A percentile compares a stretch with the other conserved stretches of the same genome.
These are phyloP conservation scores for Asteroscopus sphinx DNA, from an alignment of 2,888 invertebrate species.

Conservation along the genomic window DNA sequence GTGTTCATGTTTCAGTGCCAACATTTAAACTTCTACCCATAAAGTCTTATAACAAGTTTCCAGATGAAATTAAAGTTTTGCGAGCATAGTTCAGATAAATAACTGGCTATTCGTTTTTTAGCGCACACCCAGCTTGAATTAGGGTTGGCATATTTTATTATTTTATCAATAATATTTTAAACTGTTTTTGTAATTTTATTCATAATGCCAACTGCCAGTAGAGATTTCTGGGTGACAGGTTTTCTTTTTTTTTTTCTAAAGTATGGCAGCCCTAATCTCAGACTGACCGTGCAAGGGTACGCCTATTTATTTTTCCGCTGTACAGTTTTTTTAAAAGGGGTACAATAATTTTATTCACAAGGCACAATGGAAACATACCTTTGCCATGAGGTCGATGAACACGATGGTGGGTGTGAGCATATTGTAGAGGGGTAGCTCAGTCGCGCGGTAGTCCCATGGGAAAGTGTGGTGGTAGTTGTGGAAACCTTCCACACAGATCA, in stretches of 20 bases:
- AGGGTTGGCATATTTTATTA: constrained; percentile 7
- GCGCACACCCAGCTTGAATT: constrained; percentile 31
- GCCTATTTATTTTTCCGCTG: constrained; percentile 38
- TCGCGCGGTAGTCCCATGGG: constrained; percentile 94
- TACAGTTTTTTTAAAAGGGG: constrained; percentile 19
- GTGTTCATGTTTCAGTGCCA: constrained; percentile 34
- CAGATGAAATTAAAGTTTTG: constrained; percentile 30
- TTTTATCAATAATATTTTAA: constrained; percentile 26
- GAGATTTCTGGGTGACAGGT: too few species aligned
- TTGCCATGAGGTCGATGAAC: constrained; percentile 93
- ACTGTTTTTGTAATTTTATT: constrained; percentile 1
- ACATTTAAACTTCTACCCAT: constrained; percentile 34
- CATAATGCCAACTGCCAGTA: too few species aligned
- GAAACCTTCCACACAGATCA: constrained; percentile 94
- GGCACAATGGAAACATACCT: constrained; percentile 68
- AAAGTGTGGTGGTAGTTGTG: constrained; percentile 96
- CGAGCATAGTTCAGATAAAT: constrained; percentile 32
- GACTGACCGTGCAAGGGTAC: constrained; percentile 35
- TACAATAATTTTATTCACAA: too few species aligned
- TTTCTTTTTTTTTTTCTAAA: constrained; percentile 3
- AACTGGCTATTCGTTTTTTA: constrained; percentile 40
- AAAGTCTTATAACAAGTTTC: constrained; percentile 42
- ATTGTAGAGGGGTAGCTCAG: constrained; percentile 91
- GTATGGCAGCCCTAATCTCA: constrained; percentile 22
- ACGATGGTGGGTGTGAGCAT: constrained; percentile 92